Percentiles rank a stretch among this genome's conserved stretches.
Conservation (phyloP, 37 sponge, comb jelly and placozoan genomes). For the Cladorhizidae sp. region DNA sequence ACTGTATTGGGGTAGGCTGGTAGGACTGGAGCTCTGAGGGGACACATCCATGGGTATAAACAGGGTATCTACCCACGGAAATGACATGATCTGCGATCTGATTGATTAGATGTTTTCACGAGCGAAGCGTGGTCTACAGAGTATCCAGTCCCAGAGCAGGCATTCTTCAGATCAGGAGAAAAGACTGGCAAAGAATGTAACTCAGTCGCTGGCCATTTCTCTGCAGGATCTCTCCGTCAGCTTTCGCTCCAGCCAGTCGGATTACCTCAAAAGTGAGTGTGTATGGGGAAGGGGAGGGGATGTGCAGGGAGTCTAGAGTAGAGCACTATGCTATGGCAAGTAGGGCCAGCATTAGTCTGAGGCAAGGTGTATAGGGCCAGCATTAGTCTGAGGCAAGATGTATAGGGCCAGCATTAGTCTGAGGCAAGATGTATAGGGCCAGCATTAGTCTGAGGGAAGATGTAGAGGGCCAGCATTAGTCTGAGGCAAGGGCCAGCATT, state of each 20-base stretch:
- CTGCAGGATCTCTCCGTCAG: conserved; percentile 85
- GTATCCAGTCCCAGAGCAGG: conserved; percentile 60
- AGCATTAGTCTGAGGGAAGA: too few species aligned
- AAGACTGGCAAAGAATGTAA: conserved; percentile 88
- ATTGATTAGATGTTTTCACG: conserved; percentile 92
- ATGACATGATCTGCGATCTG: background rate
- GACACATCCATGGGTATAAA: background rate
- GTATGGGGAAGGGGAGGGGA: background rate
- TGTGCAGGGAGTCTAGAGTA: too few species aligned
- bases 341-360: too few species aligned
- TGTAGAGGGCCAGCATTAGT: too few species aligned
- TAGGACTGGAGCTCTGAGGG: background rate
- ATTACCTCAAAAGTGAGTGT: conserved; percentile 81
- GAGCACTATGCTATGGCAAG: too few species aligned
- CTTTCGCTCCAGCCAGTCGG: conserved; percentile 84
- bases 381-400: too few species aligned
- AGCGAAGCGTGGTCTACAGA: conserved; percentile 71
- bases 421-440: too few species aligned
- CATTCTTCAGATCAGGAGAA: conserved; percentile 74
- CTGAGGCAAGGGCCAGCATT: too few species aligned
- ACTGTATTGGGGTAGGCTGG: background rate
- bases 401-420: too few species aligned
- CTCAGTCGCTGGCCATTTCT: conserved; percentile 71
- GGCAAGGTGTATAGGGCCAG: too few species aligned
- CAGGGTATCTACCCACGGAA: background rate